phyloP scores from a whole-genome alignment of 2,888 invertebrate genomes.

The Syritta pipiens region DNA sequence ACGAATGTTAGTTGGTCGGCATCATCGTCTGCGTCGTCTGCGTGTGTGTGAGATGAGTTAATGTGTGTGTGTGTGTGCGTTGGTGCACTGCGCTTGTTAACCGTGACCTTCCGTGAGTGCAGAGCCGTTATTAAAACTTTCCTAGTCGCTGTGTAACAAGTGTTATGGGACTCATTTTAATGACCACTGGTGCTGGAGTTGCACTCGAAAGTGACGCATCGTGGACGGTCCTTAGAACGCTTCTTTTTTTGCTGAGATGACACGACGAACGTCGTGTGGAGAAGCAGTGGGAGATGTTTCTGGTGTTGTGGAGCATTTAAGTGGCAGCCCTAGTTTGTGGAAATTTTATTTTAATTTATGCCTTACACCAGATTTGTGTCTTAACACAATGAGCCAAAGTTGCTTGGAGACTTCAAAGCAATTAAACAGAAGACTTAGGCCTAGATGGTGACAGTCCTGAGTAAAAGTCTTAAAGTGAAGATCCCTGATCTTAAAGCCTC shows the following conservation, averaged over 20 bases:
- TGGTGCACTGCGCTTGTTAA: conserved; percentile 36
- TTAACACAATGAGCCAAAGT: no score
- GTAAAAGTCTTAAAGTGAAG: no score
- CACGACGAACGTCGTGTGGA: no score
- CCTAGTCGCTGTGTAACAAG: conserved; percentile 42
- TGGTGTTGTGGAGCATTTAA: not conserved
- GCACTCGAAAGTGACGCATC: conserved; percentile 23
- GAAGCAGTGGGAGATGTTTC: not conserved
- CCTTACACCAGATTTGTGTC: no score
- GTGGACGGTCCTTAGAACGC: no score
- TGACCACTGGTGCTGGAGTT: conserved; percentile 41
- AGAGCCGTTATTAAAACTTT: conserved; percentile 40
- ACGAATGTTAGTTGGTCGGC: conserved; percentile 59
- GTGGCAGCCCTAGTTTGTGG: no score
- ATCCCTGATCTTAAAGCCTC: no score
- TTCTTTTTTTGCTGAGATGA: no score
- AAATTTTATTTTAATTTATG: no score
- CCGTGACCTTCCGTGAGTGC: conserved; percentile 34
- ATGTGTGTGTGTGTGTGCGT: not conserved
- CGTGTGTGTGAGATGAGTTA: conserved; percentile 6
- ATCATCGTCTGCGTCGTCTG: not conserved
- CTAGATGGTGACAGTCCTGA: no score
- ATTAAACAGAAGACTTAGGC: no score
- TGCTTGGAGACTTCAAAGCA: no score
- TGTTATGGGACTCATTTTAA: conserved; percentile 60